Conservation (phyloP, 2,797 vertebrate genomes). For the Diplodus sargus region DNA sequence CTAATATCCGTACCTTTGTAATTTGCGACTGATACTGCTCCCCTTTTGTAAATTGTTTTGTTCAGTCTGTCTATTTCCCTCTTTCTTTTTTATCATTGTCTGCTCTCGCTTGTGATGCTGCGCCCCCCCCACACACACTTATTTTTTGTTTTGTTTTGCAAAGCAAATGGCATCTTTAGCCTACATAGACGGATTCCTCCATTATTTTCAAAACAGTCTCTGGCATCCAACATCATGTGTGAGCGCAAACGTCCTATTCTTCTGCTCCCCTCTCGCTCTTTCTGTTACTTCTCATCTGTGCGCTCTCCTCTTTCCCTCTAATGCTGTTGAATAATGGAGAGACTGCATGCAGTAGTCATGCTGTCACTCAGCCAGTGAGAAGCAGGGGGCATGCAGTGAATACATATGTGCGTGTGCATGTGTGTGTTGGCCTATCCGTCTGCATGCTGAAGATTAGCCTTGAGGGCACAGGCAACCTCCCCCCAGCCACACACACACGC, state of each 20-base stretch:
- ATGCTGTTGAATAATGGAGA: conserved; percentile 84
- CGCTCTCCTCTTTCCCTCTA: conserved; percentile 65
- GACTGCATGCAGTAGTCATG: conserved; percentile 78
- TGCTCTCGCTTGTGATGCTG: conserved; percentile 44
- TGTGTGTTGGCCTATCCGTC: conserved; percentile 37
- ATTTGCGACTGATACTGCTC: conserved; percentile 50
- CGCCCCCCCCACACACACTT: conserved; percentile 49
- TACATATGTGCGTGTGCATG: conserved; percentile 61
- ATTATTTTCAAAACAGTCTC: conserved; percentile 66
- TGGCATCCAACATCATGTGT: conserved; percentile 54
- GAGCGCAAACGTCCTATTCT: conserved; percentile 64
- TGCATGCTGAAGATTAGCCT: conserved; percentile 74
- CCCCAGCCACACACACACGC: conserved; percentile 35
- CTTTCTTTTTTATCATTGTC: conserved; percentile 49
- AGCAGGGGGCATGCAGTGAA: conserved; percentile 70
- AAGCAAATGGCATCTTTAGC: conserved; percentile 59
- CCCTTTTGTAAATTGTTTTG: conserved; percentile 50
- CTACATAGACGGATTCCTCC: conserved; percentile 53
- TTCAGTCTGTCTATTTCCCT: conserved; percentile 43
- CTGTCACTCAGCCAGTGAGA: conserved; percentile 80
- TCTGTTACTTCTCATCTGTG: conserved; percentile 67
- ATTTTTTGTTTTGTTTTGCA: conserved; percentile 33
- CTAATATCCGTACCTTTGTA: conserved; percentile 43
- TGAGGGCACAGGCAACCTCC: conserved; percentile 50
- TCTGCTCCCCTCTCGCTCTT: conserved; percentile 48